These are phyloP conservation scores for Brachyistius frenatus DNA, from an alignment of 2,113 vertebrate species.

Conservation along the genomic window DNA sequence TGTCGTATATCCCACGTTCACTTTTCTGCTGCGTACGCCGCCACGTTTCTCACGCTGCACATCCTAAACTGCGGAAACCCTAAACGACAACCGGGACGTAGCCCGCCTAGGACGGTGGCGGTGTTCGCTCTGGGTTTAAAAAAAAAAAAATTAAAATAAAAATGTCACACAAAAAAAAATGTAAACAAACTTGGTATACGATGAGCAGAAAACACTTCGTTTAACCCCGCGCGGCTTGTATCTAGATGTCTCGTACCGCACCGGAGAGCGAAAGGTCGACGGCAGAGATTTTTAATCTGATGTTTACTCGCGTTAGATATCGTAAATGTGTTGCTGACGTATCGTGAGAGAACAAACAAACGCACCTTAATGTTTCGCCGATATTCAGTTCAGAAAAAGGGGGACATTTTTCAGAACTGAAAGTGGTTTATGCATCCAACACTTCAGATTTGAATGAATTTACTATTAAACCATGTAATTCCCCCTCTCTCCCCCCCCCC, in stretches of 20 bases:
- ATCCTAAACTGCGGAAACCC: conserved; percentile 47
- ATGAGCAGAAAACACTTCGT: conserved; percentile 32
- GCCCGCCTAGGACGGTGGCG: conserved; percentile 46
- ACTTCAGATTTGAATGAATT: conserved; percentile 22
- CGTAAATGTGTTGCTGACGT: conserved; percentile 62
- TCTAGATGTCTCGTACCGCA: conserved; percentile 32
- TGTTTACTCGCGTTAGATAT: conserved; percentile 65
- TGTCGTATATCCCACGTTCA: conserved; percentile 38
- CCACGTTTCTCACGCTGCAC: conserved; percentile 39
- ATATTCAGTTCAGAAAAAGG: conserved; percentile 41
- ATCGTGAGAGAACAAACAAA: conserved; percentile 60
- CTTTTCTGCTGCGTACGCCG: conserved; percentile 27
- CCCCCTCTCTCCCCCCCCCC: too few relatives aligned
- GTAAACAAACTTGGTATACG: conserved; percentile 30
- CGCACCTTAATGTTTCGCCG: conserved; percentile 79
- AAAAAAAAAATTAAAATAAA: conserved; percentile 5
- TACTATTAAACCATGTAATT: neutral
- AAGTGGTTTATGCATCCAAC: conserved; percentile 31
- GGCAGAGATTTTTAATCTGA: conserved; percentile 71
- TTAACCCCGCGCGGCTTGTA: conserved; percentile 12
- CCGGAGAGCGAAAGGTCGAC: conserved; percentile 31
- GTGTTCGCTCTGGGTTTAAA: conserved; percentile 50
- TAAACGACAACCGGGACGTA: conserved; percentile 51
- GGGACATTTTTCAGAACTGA: conserved; percentile 18
- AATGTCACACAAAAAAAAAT: too few relatives aligned